A percentile compares a stretch with the other conserved stretches of the same genome.
phyloP scores from a whole-genome alignment of 2,888 invertebrate species.

The Hermaeophaga mercurialis region DNA sequence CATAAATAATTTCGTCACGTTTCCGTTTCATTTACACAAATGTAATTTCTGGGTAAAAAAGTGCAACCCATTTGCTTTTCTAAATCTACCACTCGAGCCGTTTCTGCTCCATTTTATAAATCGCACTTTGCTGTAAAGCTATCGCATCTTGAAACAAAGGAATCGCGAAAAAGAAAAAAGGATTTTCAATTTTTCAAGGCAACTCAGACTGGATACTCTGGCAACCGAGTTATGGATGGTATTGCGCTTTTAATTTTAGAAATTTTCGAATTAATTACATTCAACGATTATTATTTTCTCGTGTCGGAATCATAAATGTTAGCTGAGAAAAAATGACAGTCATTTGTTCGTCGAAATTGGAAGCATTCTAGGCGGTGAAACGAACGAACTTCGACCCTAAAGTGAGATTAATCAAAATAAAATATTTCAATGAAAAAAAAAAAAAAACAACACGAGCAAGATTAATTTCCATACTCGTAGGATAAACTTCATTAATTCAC shows the following conservation, averaged over 20 bases:
- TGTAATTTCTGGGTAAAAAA: conserved; percentile 5
- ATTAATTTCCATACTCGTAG: too few species aligned
- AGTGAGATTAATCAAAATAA: not conserved
- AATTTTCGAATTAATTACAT: conserved; percentile 20
- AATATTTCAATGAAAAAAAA: too few species aligned
- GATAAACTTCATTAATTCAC: too few species aligned
- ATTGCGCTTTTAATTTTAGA: conserved; percentile 22
- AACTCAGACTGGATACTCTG: conserved; percentile 12
- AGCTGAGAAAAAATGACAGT: not conserved
- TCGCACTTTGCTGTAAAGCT: conserved; percentile 7
- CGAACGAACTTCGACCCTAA: not conserved
- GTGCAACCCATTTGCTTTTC: conserved; percentile 7
- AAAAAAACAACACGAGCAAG: too few species aligned
- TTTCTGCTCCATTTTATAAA: conserved; percentile 7
- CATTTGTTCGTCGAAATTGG: not conserved
- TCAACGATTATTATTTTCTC: conserved; percentile 12
- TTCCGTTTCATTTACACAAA: conserved; percentile 6
- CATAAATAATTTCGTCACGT: not conserved
- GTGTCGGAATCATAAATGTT: not conserved
- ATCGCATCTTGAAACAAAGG: conserved; percentile 20
- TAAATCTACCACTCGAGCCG: conserved; percentile 1
- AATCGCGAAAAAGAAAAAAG: conserved; percentile 12
- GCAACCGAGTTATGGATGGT: conserved; percentile 21
- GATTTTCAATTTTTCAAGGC: conserved; percentile 22
- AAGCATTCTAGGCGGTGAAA: not conserved